Percentiles rank a stretch among this genome's conserved stretches.
Evolutionary conservation across 92 coral and sea anemone genomes (phyloP).

Genomic region (Epizoanthus fatuus): DNA sequence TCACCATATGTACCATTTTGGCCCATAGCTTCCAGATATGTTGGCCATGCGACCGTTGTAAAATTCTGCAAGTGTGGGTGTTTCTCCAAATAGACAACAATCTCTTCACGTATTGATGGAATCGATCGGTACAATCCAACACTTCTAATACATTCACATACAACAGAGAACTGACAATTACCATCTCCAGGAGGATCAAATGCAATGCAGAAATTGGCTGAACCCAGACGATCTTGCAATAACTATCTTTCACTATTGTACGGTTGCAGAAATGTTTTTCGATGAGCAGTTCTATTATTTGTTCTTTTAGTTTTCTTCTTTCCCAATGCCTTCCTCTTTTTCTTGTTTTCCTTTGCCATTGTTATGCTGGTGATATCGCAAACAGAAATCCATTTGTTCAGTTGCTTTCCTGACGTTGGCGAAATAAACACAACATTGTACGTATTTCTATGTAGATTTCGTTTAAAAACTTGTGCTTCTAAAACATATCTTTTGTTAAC

Average conservation of each 20-base stretch:
- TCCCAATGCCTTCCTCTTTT: not conserved
- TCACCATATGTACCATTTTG: conserved; percentile 18
- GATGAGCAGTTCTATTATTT: conserved; percentile 10
- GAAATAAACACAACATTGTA: conserved; percentile 19
- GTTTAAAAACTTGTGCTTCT: conserved; percentile 20
- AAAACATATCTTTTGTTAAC: conserved; percentile 19
- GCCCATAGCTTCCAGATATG: conserved; percentile 22
- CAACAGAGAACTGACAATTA: conserved; percentile 45
- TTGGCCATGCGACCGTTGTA: not conserved
- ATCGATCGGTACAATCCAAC: conserved; percentile 12
- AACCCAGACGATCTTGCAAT: conserved; percentile 31
- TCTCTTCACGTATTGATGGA: conserved; percentile 20
- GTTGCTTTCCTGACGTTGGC: conserved; percentile 15
- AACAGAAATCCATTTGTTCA: conserved; percentile 13
- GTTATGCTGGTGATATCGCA: conserved; percentile 19
- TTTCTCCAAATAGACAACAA: conserved; percentile 6
- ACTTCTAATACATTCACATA: not conserved
- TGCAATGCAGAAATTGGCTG: conserved; percentile 30
- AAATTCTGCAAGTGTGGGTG: conserved; percentile 20
- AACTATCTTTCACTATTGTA: conserved; percentile 34
- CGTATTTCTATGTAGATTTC: not conserved
- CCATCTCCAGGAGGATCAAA: conserved; percentile 33
- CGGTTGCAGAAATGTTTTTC: conserved; percentile 17
- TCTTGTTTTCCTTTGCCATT: conserved; percentile 2
- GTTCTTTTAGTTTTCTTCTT: not conserved